phyloP scores from a whole-genome alignment of 1,140 invertebrate genomes.

The Drosophila ambigua region DNA sequence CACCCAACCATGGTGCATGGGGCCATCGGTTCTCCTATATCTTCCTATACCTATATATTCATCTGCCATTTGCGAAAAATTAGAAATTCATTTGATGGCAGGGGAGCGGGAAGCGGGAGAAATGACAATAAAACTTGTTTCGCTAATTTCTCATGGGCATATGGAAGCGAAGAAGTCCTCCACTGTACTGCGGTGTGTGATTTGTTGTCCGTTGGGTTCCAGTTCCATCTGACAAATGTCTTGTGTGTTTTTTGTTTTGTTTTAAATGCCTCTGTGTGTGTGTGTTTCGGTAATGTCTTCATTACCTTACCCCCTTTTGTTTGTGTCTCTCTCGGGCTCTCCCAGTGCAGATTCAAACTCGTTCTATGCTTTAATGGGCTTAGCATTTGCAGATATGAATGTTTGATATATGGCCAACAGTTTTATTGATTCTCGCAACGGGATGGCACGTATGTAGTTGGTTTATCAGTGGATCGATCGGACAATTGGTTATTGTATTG shows the following conservation, averaged over 20 bases:
- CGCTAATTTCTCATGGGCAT: constrained; percentile 53
- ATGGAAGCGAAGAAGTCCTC: constrained; percentile 18
- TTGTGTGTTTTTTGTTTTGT: constrained; percentile 28
- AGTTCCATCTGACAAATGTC: constrained; percentile 66
- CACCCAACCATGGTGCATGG: no score
- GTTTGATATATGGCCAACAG: constrained; percentile 65
- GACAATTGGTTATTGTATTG: constrained; percentile 62
- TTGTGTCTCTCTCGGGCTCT: constrained; percentile 15
- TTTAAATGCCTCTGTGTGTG: neutral
- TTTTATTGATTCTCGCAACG: constrained; percentile 48
- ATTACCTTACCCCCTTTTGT: constrained; percentile 52
- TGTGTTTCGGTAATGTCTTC: constrained; percentile 70
- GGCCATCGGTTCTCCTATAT: no score
- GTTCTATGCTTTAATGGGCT: constrained; percentile 43
- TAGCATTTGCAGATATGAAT: constrained; percentile 16
- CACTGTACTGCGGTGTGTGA: constrained; percentile 24
- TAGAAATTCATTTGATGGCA: constrained; percentile 20
- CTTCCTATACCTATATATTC: no score
- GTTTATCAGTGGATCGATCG: constrained; percentile 49
- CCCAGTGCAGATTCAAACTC: constrained; percentile 34
- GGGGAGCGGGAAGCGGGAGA: neutral
- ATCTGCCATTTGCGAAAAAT: constrained; percentile 31
- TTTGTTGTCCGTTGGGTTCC: constrained; percentile 49
- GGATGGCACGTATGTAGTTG: constrained; percentile 11
- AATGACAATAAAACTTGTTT: constrained; percentile 72